Evolutionary conservation across 1,140 invertebrate genomes (phyloP).

Genomic region (Drosophila bipectinata): DNA sequence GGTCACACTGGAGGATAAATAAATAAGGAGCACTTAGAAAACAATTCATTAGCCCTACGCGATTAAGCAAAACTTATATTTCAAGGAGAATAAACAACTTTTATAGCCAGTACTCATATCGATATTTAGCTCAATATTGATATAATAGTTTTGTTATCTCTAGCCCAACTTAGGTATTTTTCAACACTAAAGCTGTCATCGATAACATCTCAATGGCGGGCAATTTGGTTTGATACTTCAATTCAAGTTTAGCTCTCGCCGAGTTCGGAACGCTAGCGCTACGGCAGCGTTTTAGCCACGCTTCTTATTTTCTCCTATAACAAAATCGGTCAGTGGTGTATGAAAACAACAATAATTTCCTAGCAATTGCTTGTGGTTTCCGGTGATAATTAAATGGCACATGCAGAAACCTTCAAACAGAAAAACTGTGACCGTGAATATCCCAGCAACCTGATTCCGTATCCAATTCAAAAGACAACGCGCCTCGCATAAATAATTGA

Average conservation of each 20-base stretch:
- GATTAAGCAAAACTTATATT: too few relatives aligned
- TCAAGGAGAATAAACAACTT: too few relatives aligned
- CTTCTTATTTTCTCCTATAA: constrained; percentile 6
- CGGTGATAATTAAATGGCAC: constrained; percentile 18
- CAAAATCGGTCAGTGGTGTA: constrained; percentile 26
- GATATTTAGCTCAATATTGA: too few relatives aligned
- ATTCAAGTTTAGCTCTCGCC: constrained; percentile 27
- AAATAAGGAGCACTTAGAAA: too few relatives aligned
- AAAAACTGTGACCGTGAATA: constrained; percentile 62
- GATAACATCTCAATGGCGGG: neutral
- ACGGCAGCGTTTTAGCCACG: constrained; percentile 17
- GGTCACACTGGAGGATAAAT: too few relatives aligned
- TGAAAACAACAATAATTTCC: constrained; percentile 5
- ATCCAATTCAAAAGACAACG: constrained; percentile 45
- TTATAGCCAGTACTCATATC: too few relatives aligned
- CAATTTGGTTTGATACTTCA: constrained; percentile 21
- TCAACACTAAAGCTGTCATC: neutral
- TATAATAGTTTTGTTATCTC: too few relatives aligned
- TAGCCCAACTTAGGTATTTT: too few relatives aligned
- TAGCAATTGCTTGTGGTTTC: constrained; percentile 20
- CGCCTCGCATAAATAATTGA: constrained; percentile 65
- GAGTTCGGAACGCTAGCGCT: constrained; percentile 27
- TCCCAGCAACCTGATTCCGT: constrained; percentile 40
- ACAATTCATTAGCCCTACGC: too few relatives aligned
- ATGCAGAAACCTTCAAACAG: constrained; percentile 50